Conservation (phyloP, 2,797 vertebrate species). For the Ambastaia sidthimunki region DNA sequence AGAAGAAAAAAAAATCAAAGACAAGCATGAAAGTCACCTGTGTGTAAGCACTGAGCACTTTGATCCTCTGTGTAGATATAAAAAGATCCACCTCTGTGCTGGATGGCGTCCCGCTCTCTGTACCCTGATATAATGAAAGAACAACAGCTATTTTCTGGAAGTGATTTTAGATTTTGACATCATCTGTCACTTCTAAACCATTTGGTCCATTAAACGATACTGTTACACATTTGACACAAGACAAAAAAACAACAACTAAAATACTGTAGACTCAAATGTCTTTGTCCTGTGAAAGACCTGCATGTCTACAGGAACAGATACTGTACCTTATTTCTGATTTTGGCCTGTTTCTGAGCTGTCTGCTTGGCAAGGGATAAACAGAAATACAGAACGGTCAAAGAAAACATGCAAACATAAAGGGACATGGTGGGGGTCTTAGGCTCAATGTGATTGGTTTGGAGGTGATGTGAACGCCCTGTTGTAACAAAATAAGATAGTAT, state of each 20-base stretch:
- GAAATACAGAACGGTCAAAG: slow-evolving; percentile 83
- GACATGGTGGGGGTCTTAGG: slow-evolving; percentile 13
- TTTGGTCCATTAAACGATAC: too few species aligned
- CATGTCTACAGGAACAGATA: slow-evolving; percentile 76
- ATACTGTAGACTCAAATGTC: neutral
- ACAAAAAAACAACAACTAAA: slow-evolving; percentile 17
- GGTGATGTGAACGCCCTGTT: slow-evolving; percentile 54
- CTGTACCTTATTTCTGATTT: slow-evolving; percentile 96
- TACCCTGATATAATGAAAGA: slow-evolving; percentile 75
- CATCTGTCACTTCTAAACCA: neutral
- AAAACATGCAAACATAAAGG: slow-evolving; percentile 61
- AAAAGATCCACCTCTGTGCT: slow-evolving; percentile 96
- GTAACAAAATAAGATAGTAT: slow-evolving; percentile 59
- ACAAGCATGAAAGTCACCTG: slow-evolving; percentile 80
- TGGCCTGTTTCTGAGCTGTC: slow-evolving; percentile 97
- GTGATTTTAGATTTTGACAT: slow-evolving; percentile 48
- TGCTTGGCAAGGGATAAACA: slow-evolving; percentile 86
- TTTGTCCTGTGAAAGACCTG: neutral
- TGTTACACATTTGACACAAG: neutral
- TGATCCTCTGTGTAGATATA: slow-evolving; percentile 98
- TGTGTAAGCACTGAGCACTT: slow-evolving; percentile 95
- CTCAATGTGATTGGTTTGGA: slow-evolving; percentile 34
- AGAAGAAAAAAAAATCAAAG: neutral
- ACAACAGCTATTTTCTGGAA: neutral
- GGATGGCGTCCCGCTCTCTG: slow-evolving; percentile 85